Evolutionary conservation across 2,797 vertebrate genomes (phyloP), one percentile per base, ranked within the genome.

Genomic region (Thripadectes ignobilis): DNA sequence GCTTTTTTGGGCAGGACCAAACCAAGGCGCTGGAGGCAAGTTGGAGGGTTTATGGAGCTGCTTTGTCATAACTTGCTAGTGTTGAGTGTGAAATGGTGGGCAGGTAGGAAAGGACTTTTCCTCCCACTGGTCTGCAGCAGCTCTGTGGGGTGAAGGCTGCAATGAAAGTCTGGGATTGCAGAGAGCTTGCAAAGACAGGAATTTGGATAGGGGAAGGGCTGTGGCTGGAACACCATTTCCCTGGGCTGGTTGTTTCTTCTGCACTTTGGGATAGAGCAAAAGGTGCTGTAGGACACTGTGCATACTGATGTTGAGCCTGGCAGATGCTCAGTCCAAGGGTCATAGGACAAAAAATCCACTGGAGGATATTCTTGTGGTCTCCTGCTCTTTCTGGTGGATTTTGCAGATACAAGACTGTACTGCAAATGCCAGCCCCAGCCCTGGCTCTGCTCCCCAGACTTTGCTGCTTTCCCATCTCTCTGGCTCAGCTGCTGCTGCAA

Each of bases 401-500:
- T 86, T 83, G 55, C n/a, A 80, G 59, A 51, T 2, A 32, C 30
- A 57, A 17, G 39, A 22, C 62, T 12, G 5, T 34, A 29, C 77
- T 66, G 26, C 0, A 12, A 38, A 23, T 4, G 21, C 57, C 72
- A 69, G 38, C 14, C 38, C 32, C 59, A 54, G 59, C 22, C 68
- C 49, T 87, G 87, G 83, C 79, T 84, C 74, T 94, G 34, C 52
- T 87, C 21, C 48, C 27, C 43, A 51, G 80, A 26, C n/a, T 63
- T 59, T 51, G 9, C 39, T 66, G 71, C 38, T 18, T 93, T 61
- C 46, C 61, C 0, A 0, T 41, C 45, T 61, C 46, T 46, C 71
- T 12, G 17, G 88, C 75, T 93, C 71, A 88, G 75, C 43, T 81
- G 38, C 43, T 81, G 38, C 41, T 78, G 62, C 0, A 0, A 73